Conservation (phyloP, 2,113 vertebrate species). For the Pardalotus punctatus region DNA sequence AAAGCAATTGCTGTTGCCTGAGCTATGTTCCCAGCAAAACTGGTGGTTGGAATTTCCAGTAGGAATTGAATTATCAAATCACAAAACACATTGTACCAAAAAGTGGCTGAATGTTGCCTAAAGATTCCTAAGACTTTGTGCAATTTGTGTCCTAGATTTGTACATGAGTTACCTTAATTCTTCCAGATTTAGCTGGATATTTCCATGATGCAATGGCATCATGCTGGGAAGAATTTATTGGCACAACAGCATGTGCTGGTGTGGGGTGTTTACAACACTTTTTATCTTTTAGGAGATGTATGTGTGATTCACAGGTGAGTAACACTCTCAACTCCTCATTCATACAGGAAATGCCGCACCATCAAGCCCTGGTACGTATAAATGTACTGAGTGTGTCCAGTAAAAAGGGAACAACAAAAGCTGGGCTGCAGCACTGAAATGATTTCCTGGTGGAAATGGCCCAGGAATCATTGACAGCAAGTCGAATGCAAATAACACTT, state of each 20-base stretch:
- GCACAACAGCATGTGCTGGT: not conserved
- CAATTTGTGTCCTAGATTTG: not conserved
- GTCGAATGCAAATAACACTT: not conserved
- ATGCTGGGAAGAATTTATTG: not conserved
- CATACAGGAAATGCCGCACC: not conserved
- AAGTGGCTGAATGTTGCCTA: not conserved
- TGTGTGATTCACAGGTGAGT: not conserved
- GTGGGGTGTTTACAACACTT: not conserved
- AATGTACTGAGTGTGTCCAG: not conserved
- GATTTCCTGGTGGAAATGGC: not conserved
- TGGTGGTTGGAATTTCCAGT: not conserved
- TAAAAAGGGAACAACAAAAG: not conserved
- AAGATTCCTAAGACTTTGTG: not conserved
- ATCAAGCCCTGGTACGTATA: rapidly evolving
- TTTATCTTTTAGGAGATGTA: not conserved
- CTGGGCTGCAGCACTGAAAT: not conserved
- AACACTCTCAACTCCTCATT: rapidly evolving
- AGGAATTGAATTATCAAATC: not conserved
- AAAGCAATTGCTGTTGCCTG: not conserved
- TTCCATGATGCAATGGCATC: not conserved
- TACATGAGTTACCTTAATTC: not conserved
- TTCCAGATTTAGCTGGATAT: not conserved
- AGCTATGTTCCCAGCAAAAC: not conserved
- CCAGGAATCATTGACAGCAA: not conserved
- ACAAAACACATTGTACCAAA: not conserved